Evolutionary conservation across 2,888 invertebrate genomes (phyloP), one percentile per base, ranked within the genome.

Genomic region (Catotricha subobsoleta): DNA sequence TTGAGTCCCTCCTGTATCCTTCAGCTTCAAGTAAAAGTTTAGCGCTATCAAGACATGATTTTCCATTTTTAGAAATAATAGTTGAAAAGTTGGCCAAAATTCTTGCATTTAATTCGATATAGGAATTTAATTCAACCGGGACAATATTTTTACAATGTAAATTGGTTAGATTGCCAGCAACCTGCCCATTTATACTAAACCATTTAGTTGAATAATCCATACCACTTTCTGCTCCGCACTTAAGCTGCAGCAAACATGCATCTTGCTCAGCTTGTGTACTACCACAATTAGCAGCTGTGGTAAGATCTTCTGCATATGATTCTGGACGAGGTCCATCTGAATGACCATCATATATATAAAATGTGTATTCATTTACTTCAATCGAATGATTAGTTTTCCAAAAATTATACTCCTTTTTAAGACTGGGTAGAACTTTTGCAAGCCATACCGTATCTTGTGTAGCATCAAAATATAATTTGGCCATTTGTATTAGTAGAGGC

Each of bases 171-270:
- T 55, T 62, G 67, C 80, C 80, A 64, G 72, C 71, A 49, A 77
- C 76, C 1, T 76, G 74, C 15, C 74, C 75, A 41, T 75, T 71
- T 2, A 72, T 63, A 44, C 81, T 73, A 57, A 84, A 83, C 92
- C 92, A 94, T 38, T 94, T 68, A 1, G 81, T 79, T 0, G 87
- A 88, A 62, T 92, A 95, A 58, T 95, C 94, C 92, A 92, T 92
- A 2, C 95, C 95, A 0, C 88, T 88, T 58, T 94, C 94, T 0
- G 91, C 91, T 0, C 81, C 91, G 0, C 92, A 78, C 53, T 88
- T 88, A 20, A 94, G 54, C 55, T 92, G 81, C 0, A 82, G 76
- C 57, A 83, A 90, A 48, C 82, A 67, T 25, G 67, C 68, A 48
- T 79, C 74, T 16, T 40, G 20, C 18, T 40, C 40, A 48, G 71